Conservation (phyloP, 2,113 vertebrate genomes). For the Haemorhous mexicanus region DNA sequence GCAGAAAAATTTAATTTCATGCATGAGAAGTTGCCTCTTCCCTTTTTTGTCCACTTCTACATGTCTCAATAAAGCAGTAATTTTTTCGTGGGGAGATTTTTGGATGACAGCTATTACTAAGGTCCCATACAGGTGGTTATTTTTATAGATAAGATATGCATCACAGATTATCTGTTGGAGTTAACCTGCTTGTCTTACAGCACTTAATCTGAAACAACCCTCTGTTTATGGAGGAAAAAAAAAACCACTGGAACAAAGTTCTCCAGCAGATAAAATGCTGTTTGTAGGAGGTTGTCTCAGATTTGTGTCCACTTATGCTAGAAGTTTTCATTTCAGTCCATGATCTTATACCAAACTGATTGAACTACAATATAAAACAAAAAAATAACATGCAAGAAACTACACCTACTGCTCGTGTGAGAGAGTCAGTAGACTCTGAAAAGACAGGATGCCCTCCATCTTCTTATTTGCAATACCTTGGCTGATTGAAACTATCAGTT, state of each 20-base stretch:
- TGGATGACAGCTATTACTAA: neutral
- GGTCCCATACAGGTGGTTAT: neutral
- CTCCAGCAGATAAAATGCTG: neutral
- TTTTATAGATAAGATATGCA: neutral
- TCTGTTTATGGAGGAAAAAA: neutral
- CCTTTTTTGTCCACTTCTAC: neutral
- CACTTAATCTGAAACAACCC: neutral
- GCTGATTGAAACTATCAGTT: neutral
- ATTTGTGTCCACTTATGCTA: neutral
- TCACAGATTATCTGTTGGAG: neutral
- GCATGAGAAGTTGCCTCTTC: conserved; percentile 23
- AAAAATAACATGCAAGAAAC: neutral
- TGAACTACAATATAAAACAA: neutral
- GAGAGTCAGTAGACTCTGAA: neutral
- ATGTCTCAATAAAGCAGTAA: neutral
- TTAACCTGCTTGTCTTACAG: neutral
- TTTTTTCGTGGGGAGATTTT: neutral
- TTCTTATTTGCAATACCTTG: neutral
- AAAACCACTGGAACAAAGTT: neutral
- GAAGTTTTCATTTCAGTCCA: neutral
- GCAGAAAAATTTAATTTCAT: conserved; percentile 16
- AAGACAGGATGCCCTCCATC: neutral
- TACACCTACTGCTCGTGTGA: neutral
- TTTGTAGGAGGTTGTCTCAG: neutral
- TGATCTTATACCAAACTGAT: neutral